Evolutionary conservation across 1,140 invertebrate genomes (phyloP), one percentile per base, ranked within the genome.

Genomic region (Heterodera schachtii): DNA sequence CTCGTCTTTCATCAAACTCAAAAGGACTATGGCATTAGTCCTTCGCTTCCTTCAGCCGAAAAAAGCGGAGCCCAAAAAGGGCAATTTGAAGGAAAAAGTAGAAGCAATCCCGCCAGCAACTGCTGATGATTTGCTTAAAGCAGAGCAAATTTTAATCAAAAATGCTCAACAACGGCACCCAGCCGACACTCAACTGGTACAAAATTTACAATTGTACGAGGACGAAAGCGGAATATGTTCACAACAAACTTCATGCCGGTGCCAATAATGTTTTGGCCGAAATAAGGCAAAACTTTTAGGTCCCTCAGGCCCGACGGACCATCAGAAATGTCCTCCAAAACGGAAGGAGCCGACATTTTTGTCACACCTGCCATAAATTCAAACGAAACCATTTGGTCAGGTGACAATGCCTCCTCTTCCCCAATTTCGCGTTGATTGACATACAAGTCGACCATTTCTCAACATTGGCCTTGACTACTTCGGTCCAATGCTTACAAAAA

Each of bases 191-290:
- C 13, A 44, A 44, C 11, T n/a, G 19, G 57, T 7, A 46, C 4
- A 70, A n/a, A 69, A 82, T n/a, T 71, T 82, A 6, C 43, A 57
- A 8, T 8, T 82, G 44, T 82, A 49, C 8, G 9, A 52, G 4
- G 81, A 82, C 11, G 46, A 84, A 5, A 19, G 79, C 9, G 67
- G 64, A 84, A 76, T 83, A 84, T 19, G 46, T 67, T 8, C 82
- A 83, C 43, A 46, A 81, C 0, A 46, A 9, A 13, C 31, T 46
- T 31, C 82, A 83, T 71, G 43, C 82, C 4, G 82, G 74, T 1
- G n/a, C 13, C 3, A 81, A 31, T 1, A 81, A 21, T 21, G 73
- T 71, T 0, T 43, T 81, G 1, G 52, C 79, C 31, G 74, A 52
- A 3, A 13, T 82, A 41, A 46, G 81, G 6, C 49, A 81, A 21